Base-by-base conservation (phyloP, 2,113 vertebrate genomes). In the Antennarius striatus region DNA sequence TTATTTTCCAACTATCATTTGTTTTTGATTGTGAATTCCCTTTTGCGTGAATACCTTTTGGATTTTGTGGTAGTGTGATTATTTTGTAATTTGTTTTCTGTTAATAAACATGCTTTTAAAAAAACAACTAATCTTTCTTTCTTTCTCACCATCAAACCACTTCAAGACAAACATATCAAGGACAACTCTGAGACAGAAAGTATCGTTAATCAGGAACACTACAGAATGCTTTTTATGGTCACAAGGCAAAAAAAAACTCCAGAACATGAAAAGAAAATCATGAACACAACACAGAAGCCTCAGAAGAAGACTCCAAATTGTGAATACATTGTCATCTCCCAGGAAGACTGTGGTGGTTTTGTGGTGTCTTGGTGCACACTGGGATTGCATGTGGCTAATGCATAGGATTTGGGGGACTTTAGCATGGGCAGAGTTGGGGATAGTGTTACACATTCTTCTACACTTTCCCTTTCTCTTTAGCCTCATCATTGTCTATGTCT, bases 161-260 rank as follows among this genome's bases (percentile, higher is more conserved):
- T 62, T 75, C 16, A 77, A 79, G 63, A 73, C 66, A 57, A 78
- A 83, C 79, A 81, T 68, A 85, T 65, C 69, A 57, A 47, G 77
- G 40, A 73, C 80, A 87, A 69, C 75, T 53, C 60, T 66, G 82
- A 91, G 86, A 79, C 68, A 80, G 85, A 84, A 73, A 78, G 10
- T 70, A 88, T 78, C 76, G 83, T 49, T 0, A 74, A 57, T 84
- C 85, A 91, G 88, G 88, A 43, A 76, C 86, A 83, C 75, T 59
- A 82, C 87, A 88, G 86, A 93, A 90, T 83, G 88, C 87, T 87
- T 91, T 96, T 95, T 98, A 97, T 98, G 96, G 96, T 97, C 95
- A 96, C 94, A 92, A 83, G 32, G 91, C 5, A 43, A 43, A 93
- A 90, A 93, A 83, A 13, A 82, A 80, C n/a, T 80, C 4, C 12